A percentile compares a stretch with the other conserved stretches of the same genome.
Conservation (phyloP, 1,140 invertebrate species). For the Meloidogyne chitwoodi region DNA sequence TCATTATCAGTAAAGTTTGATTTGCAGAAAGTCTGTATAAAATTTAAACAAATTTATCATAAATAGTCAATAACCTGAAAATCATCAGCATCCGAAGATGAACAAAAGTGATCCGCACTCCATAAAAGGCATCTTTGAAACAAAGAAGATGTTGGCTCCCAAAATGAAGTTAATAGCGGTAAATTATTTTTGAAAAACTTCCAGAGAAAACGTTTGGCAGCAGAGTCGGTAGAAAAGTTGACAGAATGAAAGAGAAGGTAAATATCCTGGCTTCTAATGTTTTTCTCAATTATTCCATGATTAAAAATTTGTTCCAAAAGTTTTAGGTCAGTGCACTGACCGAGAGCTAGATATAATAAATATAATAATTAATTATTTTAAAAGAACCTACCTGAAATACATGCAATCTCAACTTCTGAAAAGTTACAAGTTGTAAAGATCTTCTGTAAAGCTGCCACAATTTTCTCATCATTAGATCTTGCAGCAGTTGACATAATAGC, state of each 20-base stretch:
- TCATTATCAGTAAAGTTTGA: slow-evolving; percentile 16
- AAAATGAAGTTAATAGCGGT: slow-evolving; percentile 65
- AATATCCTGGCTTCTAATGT: slow-evolving; percentile 84
- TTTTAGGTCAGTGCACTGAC: slow-evolving; percentile 7
- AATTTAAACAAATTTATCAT: background rate
- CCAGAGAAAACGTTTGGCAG: slow-evolving; percentile 80
- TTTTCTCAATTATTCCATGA: slow-evolving; percentile 74
- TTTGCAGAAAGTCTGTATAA: slow-evolving; percentile 24
- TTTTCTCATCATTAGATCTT: slow-evolving; percentile 69
- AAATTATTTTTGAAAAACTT: slow-evolving; percentile 83
- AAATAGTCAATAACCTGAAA: slow-evolving; percentile 5
- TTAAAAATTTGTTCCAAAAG: slow-evolving; percentile 27
- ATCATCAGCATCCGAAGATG: slow-evolving; percentile 23
- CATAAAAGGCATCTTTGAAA: slow-evolving; percentile 50
- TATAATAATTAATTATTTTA: slow-evolving; percentile 69
- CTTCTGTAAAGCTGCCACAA: slow-evolving; percentile 74
- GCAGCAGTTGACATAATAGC: slow-evolving; percentile 78
- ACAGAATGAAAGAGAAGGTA: slow-evolving; percentile 77
- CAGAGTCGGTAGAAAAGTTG: slow-evolving; percentile 58
- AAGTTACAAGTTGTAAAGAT: slow-evolving; percentile 79
- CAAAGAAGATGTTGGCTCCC: slow-evolving; percentile 38
- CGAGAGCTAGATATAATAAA: slow-evolving; percentile 65
- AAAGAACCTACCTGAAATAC: slow-evolving; percentile 72
- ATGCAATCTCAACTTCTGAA: slow-evolving; percentile 85
- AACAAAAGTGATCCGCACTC: slow-evolving; percentile 11